Base-by-base conservation (phyloP, 2,797 vertebrate genomes). In the Falco concolor region DNA sequence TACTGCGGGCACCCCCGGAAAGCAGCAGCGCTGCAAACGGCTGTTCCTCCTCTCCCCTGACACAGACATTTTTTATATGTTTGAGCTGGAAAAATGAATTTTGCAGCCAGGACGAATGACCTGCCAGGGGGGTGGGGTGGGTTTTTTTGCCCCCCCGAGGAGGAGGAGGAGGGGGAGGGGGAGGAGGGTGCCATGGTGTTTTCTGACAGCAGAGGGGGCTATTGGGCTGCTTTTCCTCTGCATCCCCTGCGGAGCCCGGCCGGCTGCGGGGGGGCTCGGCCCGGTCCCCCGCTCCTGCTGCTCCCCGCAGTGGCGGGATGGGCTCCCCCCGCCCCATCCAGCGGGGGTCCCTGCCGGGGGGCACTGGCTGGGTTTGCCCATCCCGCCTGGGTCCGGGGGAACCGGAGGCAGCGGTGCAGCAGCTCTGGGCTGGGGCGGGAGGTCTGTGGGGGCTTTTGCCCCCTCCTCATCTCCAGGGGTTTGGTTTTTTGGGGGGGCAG, bases 141-240 rank as follows among this genome's bases (percentile, higher is more conserved):
- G 11, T 21, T 11, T 12, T 9, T 17, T 19, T 1, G 3, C 20
- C 24, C 5, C 9, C 30, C 8, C 24, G 3, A 8, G 28, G 52
- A 42, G 40, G 40, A 42, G 40, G 40, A 42, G 40, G 40, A 42
- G 40, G 40, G 15, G 40, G 40, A 42, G 40, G 40, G 18, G 18
- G 18, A 17, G 18, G 18, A 17, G 44, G 15, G 44, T 44, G 96
- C 64, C 17, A 12, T 12, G n/a, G 38, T 18, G 32, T 20, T 38
- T 69, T 25, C 87, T 7, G 95, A 78, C 96, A 94, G 85, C 94
- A 97, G 97, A 94, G 96, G 93, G 97, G 32, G 81, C 9, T 47
- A 19, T 94, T 61, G 90, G 65, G 90, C 95, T 50, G 61, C 50
- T 81, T 91, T 94, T 85, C 61, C 88, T 32, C 36, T 34, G 13